A percentile compares a stretch with the other conserved stretches of the same genome.
These are phyloP conservation scores for Meganola albula DNA, from an alignment of 2,888 invertebrate genomes.

Conservation along the genomic window DNA sequence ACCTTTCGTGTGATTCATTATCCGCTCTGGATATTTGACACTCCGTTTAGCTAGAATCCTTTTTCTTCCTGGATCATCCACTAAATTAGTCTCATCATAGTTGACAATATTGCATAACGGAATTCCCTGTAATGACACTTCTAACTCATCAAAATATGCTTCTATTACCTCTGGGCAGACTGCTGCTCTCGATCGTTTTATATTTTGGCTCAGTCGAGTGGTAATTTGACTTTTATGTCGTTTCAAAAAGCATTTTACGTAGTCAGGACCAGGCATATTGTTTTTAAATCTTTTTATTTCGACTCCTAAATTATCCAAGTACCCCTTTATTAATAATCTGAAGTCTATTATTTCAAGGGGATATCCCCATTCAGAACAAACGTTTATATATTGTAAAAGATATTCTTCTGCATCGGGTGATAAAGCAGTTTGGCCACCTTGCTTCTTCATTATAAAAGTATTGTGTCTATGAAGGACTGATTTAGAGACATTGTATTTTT, in stretches of 20 bases:
- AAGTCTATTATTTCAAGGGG: slow-evolving; percentile 17
- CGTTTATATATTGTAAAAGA: slow-evolving; percentile 22
- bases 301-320: slow-evolving; percentile 11
- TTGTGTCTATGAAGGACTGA: slow-evolving; percentile 11
- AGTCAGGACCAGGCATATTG: slow-evolving; percentile 11
- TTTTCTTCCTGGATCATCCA: slow-evolving; percentile 18
- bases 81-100: slow-evolving; percentile 20
- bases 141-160: slow-evolving; percentile 15
- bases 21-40: slow-evolving; percentile 22
- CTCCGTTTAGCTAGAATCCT: slow-evolving; percentile 18
- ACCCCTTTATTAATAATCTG: slow-evolving; percentile 14
- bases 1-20: slow-evolving; percentile 17
- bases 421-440: slow-evolving; percentile 18
- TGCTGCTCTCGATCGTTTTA: slow-evolving; percentile 13
- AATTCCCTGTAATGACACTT: slow-evolving; percentile 9
- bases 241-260: slow-evolving; percentile 11
- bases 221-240: slow-evolving; percentile 13
- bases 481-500: slow-evolving; percentile 12
- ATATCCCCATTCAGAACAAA: slow-evolving; percentile 23
- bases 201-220: slow-evolving; percentile 13
- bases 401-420: slow-evolving; percentile 12
- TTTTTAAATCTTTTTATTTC: slow-evolving; percentile 11
- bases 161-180: slow-evolving; percentile 10
- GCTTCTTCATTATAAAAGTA: slow-evolving; percentile 14
- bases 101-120: slow-evolving; percentile 14